These are phyloP conservation scores for Sphyrna mokarran DNA, from an alignment of 2,113 vertebrate species.

Conservation along the genomic window DNA sequence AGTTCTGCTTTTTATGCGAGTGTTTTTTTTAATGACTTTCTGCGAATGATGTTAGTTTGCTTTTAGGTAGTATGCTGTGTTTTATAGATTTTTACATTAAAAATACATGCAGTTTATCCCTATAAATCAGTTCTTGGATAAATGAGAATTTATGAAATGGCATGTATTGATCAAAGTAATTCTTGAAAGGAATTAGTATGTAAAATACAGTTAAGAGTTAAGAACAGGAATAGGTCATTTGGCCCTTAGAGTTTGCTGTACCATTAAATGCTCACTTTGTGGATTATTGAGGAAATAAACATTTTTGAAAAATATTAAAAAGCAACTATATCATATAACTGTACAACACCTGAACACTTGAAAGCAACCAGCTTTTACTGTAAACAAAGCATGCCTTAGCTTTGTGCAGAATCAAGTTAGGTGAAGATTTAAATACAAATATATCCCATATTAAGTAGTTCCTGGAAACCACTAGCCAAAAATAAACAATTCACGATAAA, in stretches of 20 bases:
- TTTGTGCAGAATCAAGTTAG: background rate
- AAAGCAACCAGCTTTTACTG: background rate
- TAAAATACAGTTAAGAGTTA: background rate
- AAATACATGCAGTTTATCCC: background rate
- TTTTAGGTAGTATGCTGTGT: background rate
- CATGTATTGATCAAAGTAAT: background rate
- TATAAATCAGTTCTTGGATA: background rate
- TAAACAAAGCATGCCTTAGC: background rate
- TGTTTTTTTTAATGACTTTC: background rate
- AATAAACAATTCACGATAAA: background rate
- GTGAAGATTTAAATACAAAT: background rate
- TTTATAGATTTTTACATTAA: background rate
- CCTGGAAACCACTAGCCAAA: background rate
- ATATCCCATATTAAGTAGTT: too few relatives aligned
- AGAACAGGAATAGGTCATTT: too few relatives aligned
- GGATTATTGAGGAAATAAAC: background rate
- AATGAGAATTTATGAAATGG: background rate
- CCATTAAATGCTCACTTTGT: background rate
- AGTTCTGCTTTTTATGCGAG: background rate
- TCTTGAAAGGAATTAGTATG: background rate
- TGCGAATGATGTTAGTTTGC: background rate
- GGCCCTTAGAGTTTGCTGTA: too few relatives aligned
- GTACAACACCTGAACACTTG: background rate
- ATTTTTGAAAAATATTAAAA: background rate
- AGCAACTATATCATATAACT: background rate